phyloP scores from a whole-genome alignment of 2,888 invertebrate species.

The Oscheius sp. region DNA sequence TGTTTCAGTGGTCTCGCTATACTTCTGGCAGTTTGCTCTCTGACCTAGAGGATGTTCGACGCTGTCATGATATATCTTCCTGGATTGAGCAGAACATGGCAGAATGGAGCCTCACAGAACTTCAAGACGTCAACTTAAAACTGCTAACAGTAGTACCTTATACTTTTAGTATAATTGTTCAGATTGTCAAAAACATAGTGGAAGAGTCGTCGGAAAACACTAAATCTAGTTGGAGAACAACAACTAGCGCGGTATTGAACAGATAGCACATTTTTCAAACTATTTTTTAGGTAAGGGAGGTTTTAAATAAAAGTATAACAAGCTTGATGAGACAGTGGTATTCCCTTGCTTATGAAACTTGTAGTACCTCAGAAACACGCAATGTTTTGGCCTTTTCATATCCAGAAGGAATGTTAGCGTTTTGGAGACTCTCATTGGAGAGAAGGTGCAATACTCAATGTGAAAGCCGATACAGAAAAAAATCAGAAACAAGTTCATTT shows the following conservation, averaged over 20 bases:
- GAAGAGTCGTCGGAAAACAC: constrained; percentile 21
- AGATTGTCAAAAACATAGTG: constrained; percentile 1
- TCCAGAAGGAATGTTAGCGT: constrained; percentile 47
- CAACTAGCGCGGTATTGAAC: background rate
- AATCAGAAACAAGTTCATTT: constrained; percentile 53
- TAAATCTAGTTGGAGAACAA: background rate
- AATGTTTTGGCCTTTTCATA: constrained; percentile 46
- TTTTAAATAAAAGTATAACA: constrained; percentile 36
- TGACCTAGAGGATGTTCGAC: constrained; percentile 47
- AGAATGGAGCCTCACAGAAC: constrained; percentile 2
- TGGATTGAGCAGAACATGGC: constrained; percentile 26
- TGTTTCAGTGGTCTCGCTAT: constrained; percentile 52
- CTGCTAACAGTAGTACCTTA: background rate
- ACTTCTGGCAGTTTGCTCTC: constrained; percentile 49
- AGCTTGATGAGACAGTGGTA: constrained; percentile 46
- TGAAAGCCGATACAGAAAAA: background rate
- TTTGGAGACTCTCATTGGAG: constrained; percentile 53
- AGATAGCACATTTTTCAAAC: background rate
- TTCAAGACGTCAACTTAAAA: constrained; percentile 12
- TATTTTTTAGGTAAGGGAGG: constrained; percentile 31
- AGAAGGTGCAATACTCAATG: constrained; percentile 37
- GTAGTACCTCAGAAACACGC: constrained; percentile 41
- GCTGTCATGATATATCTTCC: constrained; percentile 45
- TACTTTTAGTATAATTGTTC: background rate
- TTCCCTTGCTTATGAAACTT: constrained; percentile 39